Conservation (phyloP, 2,113 vertebrate genomes). For the Phyllostomus discolor region DNA sequence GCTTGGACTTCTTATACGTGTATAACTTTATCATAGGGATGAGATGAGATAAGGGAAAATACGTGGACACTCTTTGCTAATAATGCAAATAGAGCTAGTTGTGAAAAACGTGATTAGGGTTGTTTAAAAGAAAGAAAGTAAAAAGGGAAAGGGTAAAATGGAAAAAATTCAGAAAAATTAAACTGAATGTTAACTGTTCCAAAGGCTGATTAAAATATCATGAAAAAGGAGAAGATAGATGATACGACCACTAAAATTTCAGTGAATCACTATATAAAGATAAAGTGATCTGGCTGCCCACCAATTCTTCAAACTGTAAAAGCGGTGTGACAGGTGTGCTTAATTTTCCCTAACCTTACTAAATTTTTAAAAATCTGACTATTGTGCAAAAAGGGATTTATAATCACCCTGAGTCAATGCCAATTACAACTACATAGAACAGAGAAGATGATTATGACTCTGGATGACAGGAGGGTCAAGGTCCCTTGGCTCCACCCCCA, state of each 20-base stretch:
- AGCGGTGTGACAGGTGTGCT: not conserved
- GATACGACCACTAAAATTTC: not conserved
- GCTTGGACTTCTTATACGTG: too few relatives aligned
- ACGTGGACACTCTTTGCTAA: rapidly evolving
- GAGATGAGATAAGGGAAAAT: not conserved
- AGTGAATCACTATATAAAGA: not conserved
- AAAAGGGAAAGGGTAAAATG: not conserved
- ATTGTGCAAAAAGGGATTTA: not conserved
- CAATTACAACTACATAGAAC: not conserved
- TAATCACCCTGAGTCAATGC: not conserved
- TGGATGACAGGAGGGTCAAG: not conserved
- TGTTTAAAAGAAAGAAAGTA: not conserved
- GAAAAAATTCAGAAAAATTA: not conserved
- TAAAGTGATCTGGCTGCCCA: not conserved
- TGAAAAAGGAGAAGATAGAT: not conserved
- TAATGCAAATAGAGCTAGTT: not conserved
- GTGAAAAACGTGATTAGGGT: not conserved
- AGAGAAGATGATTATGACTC: not conserved
- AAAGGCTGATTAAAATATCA: not conserved
- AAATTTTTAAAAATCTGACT: not conserved
- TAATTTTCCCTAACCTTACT: not conserved
- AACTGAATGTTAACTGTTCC: not conserved
- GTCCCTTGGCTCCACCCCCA: not conserved
- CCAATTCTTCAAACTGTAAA: not conserved
- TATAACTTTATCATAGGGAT: not conserved